Evolutionary conservation across 2,113 vertebrate genomes (phyloP).

Genomic region (Falcunculus frontatus): DNA sequence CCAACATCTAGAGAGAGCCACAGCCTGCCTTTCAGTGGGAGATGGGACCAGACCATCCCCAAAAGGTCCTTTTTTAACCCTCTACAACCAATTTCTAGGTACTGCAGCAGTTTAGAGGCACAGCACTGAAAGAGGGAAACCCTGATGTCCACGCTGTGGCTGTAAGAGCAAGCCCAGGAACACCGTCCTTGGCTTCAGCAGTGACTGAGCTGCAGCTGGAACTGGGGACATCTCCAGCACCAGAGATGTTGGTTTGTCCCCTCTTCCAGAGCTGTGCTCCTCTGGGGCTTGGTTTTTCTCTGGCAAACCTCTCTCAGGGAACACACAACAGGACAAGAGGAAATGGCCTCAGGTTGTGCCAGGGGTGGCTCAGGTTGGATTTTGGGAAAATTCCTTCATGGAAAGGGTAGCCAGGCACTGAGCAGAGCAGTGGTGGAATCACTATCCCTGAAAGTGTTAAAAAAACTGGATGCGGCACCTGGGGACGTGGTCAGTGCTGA

Average conservation of each 20-base stretch:
- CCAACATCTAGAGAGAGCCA: neutral
- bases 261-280: neutral
- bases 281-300: neutral
- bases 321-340: neutral
- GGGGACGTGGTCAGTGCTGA: neutral
- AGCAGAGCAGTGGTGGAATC: neutral
- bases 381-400: neutral
- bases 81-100: neutral
- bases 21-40: neutral
- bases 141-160: rapidly evolving
- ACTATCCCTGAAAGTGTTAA: neutral
- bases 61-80: neutral
- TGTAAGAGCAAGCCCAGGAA: neutral
- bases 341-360: neutral
- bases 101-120: neutral
- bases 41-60: neutral
- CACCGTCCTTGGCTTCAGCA: neutral
- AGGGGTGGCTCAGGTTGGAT: neutral
- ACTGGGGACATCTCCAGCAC: neutral
- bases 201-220: rapidly evolving
- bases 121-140: neutral
- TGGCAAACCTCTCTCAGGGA: neutral
- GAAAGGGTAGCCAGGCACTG: neutral
- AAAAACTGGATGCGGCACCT: neutral
- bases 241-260: neutral